Percentiles rank a stretch among this genome's conserved stretches.
Conservation (phyloP, 2,888 invertebrate species). For the Acanthosepion pharaonis region DNA sequence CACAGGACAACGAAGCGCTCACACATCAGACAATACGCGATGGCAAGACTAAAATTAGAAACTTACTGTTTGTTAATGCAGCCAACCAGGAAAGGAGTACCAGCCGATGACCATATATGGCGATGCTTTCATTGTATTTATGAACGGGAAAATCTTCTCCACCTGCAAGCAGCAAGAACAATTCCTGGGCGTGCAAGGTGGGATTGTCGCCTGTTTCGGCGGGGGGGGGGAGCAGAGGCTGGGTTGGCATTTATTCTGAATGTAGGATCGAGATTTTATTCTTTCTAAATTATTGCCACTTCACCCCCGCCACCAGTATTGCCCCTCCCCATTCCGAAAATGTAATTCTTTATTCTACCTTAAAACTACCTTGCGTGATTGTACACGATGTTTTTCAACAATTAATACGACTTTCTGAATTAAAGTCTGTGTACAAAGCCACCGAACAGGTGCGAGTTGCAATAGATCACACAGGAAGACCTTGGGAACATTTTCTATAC, state of each 20-base stretch:
- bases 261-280: neutral
- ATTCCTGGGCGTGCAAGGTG: neutral
- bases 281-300: neutral
- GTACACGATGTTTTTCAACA: neutral
- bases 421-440: neutral
- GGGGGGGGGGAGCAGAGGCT: neutral
- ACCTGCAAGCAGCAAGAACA: neutral
- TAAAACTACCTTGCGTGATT: neutral
- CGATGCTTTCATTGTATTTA: neutral
- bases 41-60: constrained; percentile 6
- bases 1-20: neutral
- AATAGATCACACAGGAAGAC: neutral
- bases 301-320: neutral
- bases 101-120: constrained; percentile 9
- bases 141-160: neutral
- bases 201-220: neutral
- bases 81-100: neutral
- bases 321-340: neutral
- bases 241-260: neutral
- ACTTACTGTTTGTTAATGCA: constrained; percentile 7
- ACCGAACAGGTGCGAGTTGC: neutral
- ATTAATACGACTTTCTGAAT: neutral
- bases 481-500: neutral
- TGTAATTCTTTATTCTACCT: neutral
- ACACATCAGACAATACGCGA: neutral